Evolutionary conservation across 2,113 vertebrate genomes (phyloP).

Genomic region (Toxostoma redivivum): DNA sequence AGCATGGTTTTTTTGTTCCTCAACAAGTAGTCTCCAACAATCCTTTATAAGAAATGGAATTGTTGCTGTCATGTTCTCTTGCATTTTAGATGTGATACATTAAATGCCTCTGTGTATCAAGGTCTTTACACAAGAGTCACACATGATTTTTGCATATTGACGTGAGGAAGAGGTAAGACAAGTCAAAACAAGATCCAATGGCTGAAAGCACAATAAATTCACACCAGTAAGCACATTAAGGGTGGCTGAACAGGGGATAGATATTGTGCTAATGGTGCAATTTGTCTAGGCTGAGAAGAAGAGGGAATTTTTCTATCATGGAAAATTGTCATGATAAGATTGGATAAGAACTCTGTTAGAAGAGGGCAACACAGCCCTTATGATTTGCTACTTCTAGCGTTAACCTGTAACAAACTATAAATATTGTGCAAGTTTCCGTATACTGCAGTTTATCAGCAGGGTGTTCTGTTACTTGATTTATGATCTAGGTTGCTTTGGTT

Average conservation of each 20-base stretch:
- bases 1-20: not conserved
- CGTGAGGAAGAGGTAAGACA: not conserved
- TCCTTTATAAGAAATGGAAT: not conserved
- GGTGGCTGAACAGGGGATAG: not conserved
- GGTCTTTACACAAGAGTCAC: not conserved
- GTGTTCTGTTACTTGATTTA: not conserved
- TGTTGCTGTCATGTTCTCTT: not conserved
- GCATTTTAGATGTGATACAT: not conserved
- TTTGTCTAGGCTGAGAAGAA: not conserved
- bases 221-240: not conserved
- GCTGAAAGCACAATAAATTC: not conserved
- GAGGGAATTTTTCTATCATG: not conserved
- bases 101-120: not conserved
- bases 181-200: not conserved
- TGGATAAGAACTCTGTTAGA: not conserved
- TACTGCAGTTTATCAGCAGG: not conserved
- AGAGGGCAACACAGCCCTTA: not conserved
- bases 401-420: not conserved
- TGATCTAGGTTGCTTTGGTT: not conserved
- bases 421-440: not conserved
- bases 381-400: not conserved
- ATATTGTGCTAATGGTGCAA: not conserved
- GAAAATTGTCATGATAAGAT: not conserved
- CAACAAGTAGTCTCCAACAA: not conserved
- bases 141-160: not conserved